phyloP scores from a whole-genome alignment of 2,113 vertebrate genomes.

The Carassius auratus region DNA sequence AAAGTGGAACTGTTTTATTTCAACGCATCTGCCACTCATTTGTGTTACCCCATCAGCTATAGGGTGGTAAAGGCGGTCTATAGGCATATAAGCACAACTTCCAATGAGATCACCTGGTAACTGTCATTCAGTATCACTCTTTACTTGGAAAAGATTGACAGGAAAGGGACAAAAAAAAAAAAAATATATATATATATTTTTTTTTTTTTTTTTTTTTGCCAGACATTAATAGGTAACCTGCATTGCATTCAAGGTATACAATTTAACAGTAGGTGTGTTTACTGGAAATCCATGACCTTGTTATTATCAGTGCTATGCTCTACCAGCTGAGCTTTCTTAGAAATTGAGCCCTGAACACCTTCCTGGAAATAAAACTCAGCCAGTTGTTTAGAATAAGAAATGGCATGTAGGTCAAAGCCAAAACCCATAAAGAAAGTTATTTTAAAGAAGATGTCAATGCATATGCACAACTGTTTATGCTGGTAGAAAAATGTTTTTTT shows the following conservation, averaged over 20 bases:
- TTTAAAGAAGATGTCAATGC: neutral
- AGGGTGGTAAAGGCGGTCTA: neutral
- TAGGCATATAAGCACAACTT: neutral
- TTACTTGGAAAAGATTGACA: neutral
- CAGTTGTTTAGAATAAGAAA: neutral
- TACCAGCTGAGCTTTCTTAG: conserved; percentile 4
- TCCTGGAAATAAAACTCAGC: neutral
- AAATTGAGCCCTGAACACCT: neutral
- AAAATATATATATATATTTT: too few species aligned
- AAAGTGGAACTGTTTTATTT: neutral
- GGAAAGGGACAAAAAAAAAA: neutral
- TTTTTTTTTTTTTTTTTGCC: neutral
- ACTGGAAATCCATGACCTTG: neutral
- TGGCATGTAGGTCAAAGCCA: neutral
- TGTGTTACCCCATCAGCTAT: neutral
- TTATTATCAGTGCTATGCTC: neutral
- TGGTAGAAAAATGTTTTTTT: neutral
- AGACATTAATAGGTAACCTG: neutral
- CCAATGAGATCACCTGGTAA: neutral
- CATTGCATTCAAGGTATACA: neutral
- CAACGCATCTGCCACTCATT: neutral
- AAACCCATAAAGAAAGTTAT: neutral
- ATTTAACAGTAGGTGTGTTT: neutral
- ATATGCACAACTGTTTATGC: neutral
- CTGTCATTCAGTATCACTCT: neutral